A percentile compares a stretch with the other conserved stretches of the same genome.
phyloP scores from a whole-genome alignment of 2,113 vertebrate genomes.

The Oreotrochilus melanogaster region DNA sequence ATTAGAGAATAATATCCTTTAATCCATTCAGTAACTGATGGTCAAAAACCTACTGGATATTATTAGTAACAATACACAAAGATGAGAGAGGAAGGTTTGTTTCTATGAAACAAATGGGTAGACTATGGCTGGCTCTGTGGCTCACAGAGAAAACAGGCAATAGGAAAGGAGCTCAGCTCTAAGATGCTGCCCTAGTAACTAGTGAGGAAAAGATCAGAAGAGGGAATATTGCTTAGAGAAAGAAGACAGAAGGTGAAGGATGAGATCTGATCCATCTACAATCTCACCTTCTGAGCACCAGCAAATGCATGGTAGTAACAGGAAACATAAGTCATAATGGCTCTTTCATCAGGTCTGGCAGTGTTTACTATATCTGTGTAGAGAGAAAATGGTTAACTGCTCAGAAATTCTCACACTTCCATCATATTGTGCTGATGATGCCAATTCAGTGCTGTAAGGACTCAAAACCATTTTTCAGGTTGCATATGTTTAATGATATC shows the following conservation, averaged over 20 bases:
- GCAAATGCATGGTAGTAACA: constrained; percentile 78
- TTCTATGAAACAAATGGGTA: constrained; percentile 38
- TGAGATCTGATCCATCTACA: constrained; percentile 53
- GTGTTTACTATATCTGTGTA: constrained; percentile 73
- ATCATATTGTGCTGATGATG: background rate
- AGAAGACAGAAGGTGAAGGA: constrained; percentile 63
- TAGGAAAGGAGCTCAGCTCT: constrained; percentile 38
- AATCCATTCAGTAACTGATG: background rate
- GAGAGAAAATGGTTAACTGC: constrained; percentile 65
- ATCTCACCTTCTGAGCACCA: constrained; percentile 79
- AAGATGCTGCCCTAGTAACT: constrained; percentile 8
- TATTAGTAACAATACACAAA: constrained; percentile 23
- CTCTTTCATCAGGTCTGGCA: constrained; percentile 77
- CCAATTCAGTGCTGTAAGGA: background rate
- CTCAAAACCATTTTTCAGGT: background rate
- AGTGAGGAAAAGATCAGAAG: background rate
- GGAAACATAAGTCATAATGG: constrained; percentile 77
- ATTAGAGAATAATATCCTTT: background rate
- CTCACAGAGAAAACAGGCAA: constrained; percentile 33
- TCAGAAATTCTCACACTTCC: constrained; percentile 3
- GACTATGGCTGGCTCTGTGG: constrained; percentile 8
- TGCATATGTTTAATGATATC: background rate
- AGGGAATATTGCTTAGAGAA: constrained; percentile 27
- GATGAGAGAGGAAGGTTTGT: constrained; percentile 7
- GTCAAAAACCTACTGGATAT: constrained; percentile 26